Evolutionary conservation across 1,140 invertebrate species (phyloP).

Genomic region (Bombus haemorrhoidalis): DNA sequence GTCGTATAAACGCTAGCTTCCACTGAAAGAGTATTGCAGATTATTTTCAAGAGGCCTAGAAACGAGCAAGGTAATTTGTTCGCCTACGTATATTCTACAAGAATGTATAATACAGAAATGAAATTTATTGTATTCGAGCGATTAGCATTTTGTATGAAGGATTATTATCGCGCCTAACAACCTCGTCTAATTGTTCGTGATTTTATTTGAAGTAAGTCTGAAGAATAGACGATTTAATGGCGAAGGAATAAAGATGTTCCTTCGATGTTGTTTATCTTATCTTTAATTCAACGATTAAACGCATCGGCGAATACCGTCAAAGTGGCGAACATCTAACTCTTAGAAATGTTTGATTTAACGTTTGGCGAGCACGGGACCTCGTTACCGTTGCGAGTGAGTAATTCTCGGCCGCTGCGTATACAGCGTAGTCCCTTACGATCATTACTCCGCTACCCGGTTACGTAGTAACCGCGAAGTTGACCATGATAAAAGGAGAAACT

Average conservation of each 20-base stretch:
- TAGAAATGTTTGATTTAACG: constrained; percentile 16
- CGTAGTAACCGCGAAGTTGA: constrained; percentile 54
- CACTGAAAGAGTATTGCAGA: not conserved
- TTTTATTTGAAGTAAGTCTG: not conserved
- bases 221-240: not conserved
- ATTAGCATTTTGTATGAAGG: not conserved
- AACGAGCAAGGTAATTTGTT: not conserved
- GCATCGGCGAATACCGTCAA: not conserved
- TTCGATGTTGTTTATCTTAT: not conserved
- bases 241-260: not conserved
- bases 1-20: no score
- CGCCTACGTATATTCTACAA: not conserved
- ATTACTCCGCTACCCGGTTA: constrained; percentile 77
- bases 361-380: not conserved
- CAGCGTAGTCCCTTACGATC: constrained; percentile 66
- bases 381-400: constrained; percentile 28
- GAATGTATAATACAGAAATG: not conserved
- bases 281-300: not conserved
- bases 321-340: not conserved
- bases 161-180: not conserved
- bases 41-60: not conserved
- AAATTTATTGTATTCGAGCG: not conserved
- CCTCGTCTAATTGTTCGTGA: not conserved
- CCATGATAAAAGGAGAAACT: constrained; percentile 70
- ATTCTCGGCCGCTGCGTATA: constrained; percentile 17